Percentiles rank a stretch among this genome's conserved stretches.
phyloP scores from a whole-genome alignment of 1,140 invertebrate species.

The Globodera ellingtonae region DNA sequence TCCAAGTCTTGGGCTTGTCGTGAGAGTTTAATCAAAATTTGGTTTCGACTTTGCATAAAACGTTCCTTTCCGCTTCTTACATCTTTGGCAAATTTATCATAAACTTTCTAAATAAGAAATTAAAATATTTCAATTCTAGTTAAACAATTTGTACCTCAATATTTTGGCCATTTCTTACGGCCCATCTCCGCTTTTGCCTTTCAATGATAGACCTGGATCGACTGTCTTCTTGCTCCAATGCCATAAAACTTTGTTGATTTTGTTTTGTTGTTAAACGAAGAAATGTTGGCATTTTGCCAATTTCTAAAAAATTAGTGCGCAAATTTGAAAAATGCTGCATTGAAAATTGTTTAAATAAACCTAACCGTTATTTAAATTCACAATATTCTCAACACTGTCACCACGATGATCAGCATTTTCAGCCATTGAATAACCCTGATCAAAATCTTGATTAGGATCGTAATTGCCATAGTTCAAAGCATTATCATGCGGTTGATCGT shows the following conservation, averaged over 20 bases:
- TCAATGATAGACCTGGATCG: not conserved
- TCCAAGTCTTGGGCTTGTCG: not conserved
- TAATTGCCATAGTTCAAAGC: too few relatives aligned
- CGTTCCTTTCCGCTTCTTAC: not conserved
- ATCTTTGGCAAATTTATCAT: not conserved
- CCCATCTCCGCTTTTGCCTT: not conserved
- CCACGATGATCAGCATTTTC: too few relatives aligned
- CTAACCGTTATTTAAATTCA: too few relatives aligned
- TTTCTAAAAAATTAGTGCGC: not conserved
- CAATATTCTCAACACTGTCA: too few relatives aligned
- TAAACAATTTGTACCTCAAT: not conserved
- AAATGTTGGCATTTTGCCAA: not conserved
- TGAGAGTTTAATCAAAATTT: not conserved
- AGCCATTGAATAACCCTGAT: too few relatives aligned
- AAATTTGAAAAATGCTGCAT: too few relatives aligned
- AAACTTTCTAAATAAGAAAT: not conserved
- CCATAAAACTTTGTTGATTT: not conserved
- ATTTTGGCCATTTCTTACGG: not conserved
- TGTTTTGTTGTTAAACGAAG: not conserved
- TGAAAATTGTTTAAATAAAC: too few relatives aligned
- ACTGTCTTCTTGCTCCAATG: not conserved
- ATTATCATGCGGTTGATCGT: too few relatives aligned
- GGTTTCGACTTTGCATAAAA: not conserved
- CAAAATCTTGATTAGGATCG: too few relatives aligned
- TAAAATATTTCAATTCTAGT: not conserved